Base-by-base conservation (phyloP, 2,797 vertebrate species). In the Oryzias sinensis region DNA sequence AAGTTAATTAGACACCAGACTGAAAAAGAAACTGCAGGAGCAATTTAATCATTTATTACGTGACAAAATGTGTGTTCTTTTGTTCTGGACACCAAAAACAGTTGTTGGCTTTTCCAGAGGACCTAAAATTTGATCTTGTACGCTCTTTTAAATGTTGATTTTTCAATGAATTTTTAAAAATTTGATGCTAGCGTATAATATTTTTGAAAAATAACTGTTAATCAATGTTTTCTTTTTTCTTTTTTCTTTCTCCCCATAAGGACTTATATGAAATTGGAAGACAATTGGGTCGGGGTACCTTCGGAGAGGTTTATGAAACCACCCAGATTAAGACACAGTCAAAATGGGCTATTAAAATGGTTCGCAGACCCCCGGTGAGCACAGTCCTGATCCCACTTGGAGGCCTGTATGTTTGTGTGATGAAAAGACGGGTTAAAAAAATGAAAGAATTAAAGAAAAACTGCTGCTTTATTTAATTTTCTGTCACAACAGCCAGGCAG, bases 1-100 rank as follows among this genome's bases (percentile, higher is more conserved):
- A 88, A 91, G 84, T 92, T 93, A 91, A 93, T 93, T 93, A 92
- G 90, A 92, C 91, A 90, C 87, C 87, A 90, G 89, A 91, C 91
- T 90, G 90, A 92, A 90, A 90, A 92, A 90, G 74, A 80, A 92
- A 89, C 86, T 90, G 88, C 88, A 74, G 87, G 87, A 90, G 89
- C 90, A 92, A 91, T 91, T 89, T 92, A 91, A 92, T 93, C 86
- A 90, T 91, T 93, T 92, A 90, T 93, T 87, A 91, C 86, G 90
- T 92, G 89, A 91, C 91, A 90, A 85, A 91, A 92, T 90, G 88
- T 88, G 89, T 88, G 90, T 90, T 90, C 81, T 84, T 82, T 80
- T 75, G 82, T 88, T 87, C 90, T 56, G 79, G 88, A 89, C 88
- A 88, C 75, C 46, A 59, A 67, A 22, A 68, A 88, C 87, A 87